Percentiles rank a stretch among this genome's conserved stretches.
phyloP scores from a whole-genome alignment of 2,113 vertebrate genomes.

The Crotalus tigris region DNA sequence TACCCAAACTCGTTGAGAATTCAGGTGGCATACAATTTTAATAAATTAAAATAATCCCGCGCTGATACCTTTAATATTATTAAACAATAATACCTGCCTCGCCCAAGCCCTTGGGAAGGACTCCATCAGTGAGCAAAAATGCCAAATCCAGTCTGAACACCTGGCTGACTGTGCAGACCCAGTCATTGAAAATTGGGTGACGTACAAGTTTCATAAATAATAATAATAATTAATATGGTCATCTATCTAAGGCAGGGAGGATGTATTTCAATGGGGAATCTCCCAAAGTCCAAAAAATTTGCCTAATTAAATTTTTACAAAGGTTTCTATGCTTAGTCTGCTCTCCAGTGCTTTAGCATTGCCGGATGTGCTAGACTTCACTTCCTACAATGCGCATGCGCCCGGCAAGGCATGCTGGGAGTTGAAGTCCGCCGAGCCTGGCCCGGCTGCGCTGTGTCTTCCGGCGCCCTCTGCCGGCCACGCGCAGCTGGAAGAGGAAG shows the following conservation, averaged over 20 bases:
- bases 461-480: not conserved
- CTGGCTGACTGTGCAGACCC: not conserved
- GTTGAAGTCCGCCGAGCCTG: not conserved
- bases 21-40: not conserved
- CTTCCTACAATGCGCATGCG: not conserved
- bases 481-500: not conserved
- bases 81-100: too few species aligned
- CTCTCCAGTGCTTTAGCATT: fast-evolving
- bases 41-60: too few species aligned
- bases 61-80: too few species aligned
- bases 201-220: not conserved
- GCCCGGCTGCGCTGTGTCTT: not conserved
- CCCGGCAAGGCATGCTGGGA: not conserved
- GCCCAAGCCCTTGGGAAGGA: too few species aligned
- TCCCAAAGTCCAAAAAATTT: not conserved
- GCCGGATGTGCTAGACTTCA: not conserved
- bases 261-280: not conserved
- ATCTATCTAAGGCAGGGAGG: not conserved
- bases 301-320: not conserved
- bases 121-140: not conserved
- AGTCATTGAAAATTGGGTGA: not conserved
- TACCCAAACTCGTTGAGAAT: not conserved
- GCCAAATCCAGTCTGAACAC: not conserved
- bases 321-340: not conserved
- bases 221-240: not conserved